These are phyloP conservation scores for Aphidius ervi DNA, from an alignment of 1,140 invertebrate genomes.

Conservation along the genomic window DNA sequence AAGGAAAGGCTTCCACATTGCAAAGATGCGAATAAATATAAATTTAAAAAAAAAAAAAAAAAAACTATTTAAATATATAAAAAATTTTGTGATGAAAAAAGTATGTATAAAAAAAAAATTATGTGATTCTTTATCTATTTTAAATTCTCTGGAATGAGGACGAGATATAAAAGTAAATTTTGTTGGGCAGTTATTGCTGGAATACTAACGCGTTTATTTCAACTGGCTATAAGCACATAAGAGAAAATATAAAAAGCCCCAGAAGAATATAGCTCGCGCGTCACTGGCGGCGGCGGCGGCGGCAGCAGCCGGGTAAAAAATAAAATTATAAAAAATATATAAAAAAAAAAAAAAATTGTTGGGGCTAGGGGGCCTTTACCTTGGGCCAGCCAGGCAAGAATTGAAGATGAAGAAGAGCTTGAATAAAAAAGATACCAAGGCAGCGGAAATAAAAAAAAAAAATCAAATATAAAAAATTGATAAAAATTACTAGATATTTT, in stretches of 20 bases:
- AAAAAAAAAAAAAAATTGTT: background rate
- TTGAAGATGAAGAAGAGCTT: too few species aligned
- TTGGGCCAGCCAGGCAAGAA: too few species aligned
- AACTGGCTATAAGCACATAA: background rate
- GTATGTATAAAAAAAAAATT: too few species aligned
- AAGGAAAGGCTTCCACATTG: too few species aligned
- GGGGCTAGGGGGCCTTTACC: too few species aligned
- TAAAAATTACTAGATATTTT: too few species aligned
- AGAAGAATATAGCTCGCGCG: background rate
- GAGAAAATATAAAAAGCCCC: background rate
- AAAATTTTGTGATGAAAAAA: background rate
- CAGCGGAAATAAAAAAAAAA: too few species aligned
- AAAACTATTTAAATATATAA: background rate
- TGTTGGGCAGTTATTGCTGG: constrained; percentile 4
- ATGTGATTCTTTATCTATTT: constrained; percentile 1
- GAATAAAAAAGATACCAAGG: too few species aligned
- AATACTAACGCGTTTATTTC: constrained; percentile 10
- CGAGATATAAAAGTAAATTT: background rate
- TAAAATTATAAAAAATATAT: background rate
- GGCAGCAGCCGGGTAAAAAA: constrained; percentile 1
- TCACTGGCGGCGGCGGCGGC: background rate
- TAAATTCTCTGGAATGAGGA: constrained; percentile 1
- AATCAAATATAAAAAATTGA: too few species aligned
- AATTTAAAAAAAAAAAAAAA: too few species aligned
- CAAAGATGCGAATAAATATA: too few species aligned